Conservation (phyloP, 2,113 vertebrate species). For the Illadopsis cleaveri region DNA sequence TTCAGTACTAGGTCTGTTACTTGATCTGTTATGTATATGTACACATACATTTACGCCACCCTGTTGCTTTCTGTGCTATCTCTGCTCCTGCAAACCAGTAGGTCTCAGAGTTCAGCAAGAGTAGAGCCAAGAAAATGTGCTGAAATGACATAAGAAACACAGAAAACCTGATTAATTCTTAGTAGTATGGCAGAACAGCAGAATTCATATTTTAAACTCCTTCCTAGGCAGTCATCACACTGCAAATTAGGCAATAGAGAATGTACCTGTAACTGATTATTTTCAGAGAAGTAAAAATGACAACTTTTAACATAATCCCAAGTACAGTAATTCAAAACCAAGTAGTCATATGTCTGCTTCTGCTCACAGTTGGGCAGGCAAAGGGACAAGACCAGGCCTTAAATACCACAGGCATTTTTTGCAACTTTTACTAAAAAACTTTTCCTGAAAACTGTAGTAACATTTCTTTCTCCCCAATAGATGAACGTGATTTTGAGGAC, state of each 20-base stretch:
- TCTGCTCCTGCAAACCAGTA: neutral
- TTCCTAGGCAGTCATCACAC: neutral
- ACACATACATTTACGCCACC: neutral
- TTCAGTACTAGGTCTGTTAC: neutral
- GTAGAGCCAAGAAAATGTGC: neutral
- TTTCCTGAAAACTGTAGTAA: neutral
- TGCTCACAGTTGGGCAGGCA: neutral
- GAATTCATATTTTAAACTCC: neutral
- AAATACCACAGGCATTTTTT: neutral
- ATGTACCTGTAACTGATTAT: neutral
- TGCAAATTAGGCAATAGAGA: neutral
- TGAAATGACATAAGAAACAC: neutral
- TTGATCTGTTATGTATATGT: neutral
- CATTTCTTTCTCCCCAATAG: constrained; percentile 55
- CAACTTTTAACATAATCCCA: neutral
- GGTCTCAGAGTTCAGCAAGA: neutral
- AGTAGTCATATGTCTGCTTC: neutral
- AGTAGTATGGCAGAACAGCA: neutral
- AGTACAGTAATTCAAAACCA: neutral
- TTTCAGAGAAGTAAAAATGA: neutral
- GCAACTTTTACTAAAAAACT: neutral
- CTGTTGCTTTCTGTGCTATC: neutral
- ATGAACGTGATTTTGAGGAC: constrained; percentile 88
- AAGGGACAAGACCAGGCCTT: neutral
- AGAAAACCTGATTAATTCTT: neutral